Percentiles rank a stretch among this genome's conserved stretches.
phyloP scores from a whole-genome alignment of 2,797 vertebrate genomes.

The Hylomyscus alleni region DNA sequence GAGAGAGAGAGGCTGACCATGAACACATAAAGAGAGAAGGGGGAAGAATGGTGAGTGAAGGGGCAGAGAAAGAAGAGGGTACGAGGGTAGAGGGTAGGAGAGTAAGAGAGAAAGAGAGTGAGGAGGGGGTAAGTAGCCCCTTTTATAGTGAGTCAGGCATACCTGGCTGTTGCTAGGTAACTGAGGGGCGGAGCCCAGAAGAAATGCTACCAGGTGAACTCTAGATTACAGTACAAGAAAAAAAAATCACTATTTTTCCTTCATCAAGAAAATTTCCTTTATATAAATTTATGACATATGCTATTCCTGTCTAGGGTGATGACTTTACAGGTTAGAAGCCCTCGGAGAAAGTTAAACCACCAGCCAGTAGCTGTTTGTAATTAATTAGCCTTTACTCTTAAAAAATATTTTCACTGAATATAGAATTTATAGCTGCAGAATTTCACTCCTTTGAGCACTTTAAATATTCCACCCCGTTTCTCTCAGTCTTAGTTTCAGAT shows the following conservation, averaged over 20 bases:
- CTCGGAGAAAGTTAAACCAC: neutral
- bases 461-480: neutral
- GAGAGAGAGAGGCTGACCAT: neutral
- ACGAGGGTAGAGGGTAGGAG: too few species aligned
- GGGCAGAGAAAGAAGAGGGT: neutral
- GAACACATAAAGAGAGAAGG: neutral
- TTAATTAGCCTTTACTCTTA: conserved; percentile 7
- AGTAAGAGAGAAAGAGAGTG: neutral
- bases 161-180: neutral
- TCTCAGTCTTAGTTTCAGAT: neutral
- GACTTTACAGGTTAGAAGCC: neutral
- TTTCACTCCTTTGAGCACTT: neutral
- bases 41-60: neutral
- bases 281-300: neutral
- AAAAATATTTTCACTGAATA: conserved; percentile 1
- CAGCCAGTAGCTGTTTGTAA: neutral
- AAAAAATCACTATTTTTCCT: neutral
- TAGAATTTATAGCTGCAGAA: neutral
- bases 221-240: neutral
- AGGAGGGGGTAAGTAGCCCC: neutral
- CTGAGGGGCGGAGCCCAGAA: neutral
- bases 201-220: neutral
- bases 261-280: neutral
- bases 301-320: neutral
- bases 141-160: neutral